Evolutionary conservation across 2,113 vertebrate genomes (phyloP), one percentile per base, ranked within the genome.

Genomic region (Heloderma charlesbogerti): DNA sequence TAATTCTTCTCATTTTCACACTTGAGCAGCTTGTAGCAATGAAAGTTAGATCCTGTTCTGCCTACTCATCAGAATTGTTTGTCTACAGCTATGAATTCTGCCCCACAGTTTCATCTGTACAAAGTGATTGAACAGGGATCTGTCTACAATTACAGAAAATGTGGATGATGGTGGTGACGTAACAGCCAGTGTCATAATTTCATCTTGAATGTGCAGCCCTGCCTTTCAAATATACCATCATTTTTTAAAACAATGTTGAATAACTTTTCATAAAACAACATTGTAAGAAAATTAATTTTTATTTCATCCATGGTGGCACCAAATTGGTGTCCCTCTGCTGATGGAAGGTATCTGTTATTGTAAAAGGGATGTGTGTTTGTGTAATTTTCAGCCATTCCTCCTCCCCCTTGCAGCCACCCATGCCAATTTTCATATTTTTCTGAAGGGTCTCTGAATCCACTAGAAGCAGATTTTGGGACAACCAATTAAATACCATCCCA

Each of bases 11-110:
- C 43, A 45, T 60, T 27, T 81, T 82, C 40, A 81, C 18, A 37
- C 3, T 60, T 29, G 8, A 75, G 67, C 75, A 89, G 90, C 6
- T 45, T 93, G 84, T 67, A 3, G 69, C 29, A 57, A 60, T 78
- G 12, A 88, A 89, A 78, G 31, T 6, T 87, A 67, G 31, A n/a
- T 67, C 90, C 2, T 31, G 13, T 4, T 88, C 71, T 87, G 81
- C 67, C 90, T 8, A 22, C 40, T 89, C 37, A 48, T 92, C 4
- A 63, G 31, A 22, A 10, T 91, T 0, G 0, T 90, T 82, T 71
- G 80, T 43, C 40, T 87, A 34, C 66, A 80, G 27, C 15, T 93
- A 93, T 63, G 16, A 75, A 85, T 92, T 93, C 92, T 57, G 43
- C 54, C 4, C 43, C 13, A 31, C 4, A 0, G 18, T 87, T 93